phyloP scores from a whole-genome alignment of 1,140 invertebrate species.

The Apis dorsata region DNA sequence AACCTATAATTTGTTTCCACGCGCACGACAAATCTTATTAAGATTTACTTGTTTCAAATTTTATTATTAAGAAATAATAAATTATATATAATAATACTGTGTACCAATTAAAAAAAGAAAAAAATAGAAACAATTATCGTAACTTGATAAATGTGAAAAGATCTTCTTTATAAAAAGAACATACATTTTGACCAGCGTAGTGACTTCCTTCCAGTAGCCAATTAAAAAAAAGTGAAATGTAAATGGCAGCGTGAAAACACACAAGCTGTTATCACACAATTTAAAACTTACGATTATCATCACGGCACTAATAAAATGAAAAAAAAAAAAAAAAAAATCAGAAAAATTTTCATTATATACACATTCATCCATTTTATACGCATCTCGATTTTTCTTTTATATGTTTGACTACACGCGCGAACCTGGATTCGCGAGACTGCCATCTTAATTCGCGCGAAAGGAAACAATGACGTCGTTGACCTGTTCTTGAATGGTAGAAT shows the following conservation, averaged over 20 bases:
- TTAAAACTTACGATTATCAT: neutral
- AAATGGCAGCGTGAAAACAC: neutral
- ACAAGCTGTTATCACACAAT: neutral
- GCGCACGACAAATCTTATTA: neutral
- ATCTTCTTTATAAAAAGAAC: neutral
- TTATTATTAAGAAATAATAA: no score
- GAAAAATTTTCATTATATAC: no score
- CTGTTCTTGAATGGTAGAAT: neutral
- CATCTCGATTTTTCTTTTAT: neutral
- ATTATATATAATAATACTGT: no score
- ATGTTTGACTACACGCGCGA: neutral
- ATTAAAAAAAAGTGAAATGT: neutral
- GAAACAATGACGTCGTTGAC: neutral
- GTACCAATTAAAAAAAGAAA: neutral
- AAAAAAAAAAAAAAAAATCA: no score
- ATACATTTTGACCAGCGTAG: neutral
- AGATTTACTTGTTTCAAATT: neutral
- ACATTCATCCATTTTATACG: no score
- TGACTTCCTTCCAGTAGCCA: neutral
- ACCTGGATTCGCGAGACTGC: neutral
- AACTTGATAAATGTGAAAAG: neutral
- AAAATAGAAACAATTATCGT: neutral
- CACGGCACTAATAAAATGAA: no score
- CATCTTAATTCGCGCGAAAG: slow-evolving; percentile 14
- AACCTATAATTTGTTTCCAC: neutral